Evolutionary conservation across 2,888 invertebrate species (phyloP), one percentile per base, ranked within the genome.

Genomic region (Cephus pulcher): DNA sequence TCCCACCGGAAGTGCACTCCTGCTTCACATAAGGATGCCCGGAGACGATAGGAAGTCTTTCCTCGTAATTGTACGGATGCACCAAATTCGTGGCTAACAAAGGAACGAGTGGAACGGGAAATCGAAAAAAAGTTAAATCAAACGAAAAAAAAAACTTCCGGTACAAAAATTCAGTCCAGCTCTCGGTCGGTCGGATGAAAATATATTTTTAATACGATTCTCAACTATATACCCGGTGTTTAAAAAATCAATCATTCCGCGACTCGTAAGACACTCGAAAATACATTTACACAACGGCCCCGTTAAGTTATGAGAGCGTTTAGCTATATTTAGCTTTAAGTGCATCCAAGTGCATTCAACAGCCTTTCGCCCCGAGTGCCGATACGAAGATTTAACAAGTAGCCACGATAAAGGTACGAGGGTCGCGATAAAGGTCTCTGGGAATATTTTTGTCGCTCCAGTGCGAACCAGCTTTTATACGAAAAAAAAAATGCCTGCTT

Each of bases 1-100:
- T 82, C 84, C 85, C 79, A 85, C 86, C 89, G 90, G 89, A 90
- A 90, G 88, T 87, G 78, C 80, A 76, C 83, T 75, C 69, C 75
- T 80, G 84, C 81, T 84, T 84, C 82, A 82, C 82, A 82, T 83
- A 81, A 81, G 82, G 77, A 83, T 78, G 79, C 77, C 81, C 78
- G 71, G 69, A 76, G 79, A 77, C 83, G 84, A 85, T 84, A 84
- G 83, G 85, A 56, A 56, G 40, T 56, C 84, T 88, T 86, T 88
- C 84, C 83, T 84, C 81, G 81, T 80, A 34, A 76, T 74, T 74
- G 68, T 69, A 79, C 87, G 89, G 88, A 89, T 86, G 84, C 79
- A 76, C 80, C 83, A 81, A 87, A 85, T 86, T 83, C 84, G 77
- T 83, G 80, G 23, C 68, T 33, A 56, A 37, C 70, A 74, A 40